phyloP scores from a whole-genome alignment of 2,888 invertebrate species.

The Cheilosia impressa region DNA sequence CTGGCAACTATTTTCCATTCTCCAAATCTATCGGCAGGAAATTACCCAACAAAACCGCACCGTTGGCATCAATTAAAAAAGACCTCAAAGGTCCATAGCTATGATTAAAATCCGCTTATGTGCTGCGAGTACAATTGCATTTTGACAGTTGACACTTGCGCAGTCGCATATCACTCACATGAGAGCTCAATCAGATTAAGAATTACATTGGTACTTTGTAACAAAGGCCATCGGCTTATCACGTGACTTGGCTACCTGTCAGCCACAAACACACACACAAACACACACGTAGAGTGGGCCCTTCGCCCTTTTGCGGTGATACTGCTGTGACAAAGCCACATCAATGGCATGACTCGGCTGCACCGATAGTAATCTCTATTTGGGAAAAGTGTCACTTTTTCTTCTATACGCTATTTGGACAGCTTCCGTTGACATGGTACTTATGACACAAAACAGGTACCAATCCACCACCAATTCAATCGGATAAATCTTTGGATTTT shows the following conservation, averaged over 20 bases:
- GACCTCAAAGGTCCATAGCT: not conserved
- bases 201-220: conserved; percentile 45
- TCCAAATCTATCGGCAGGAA: conserved; percentile 28
- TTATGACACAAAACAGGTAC: conserved; percentile 71
- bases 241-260: conserved; percentile 67
- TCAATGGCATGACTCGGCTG: conserved; percentile 41
- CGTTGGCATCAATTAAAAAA: conserved; percentile 15
- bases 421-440: conserved; percentile 72
- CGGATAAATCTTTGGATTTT: conserved; percentile 43
- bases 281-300: not conserved
- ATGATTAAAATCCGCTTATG: conserved; percentile 41
- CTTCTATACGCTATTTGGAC: conserved; percentile 53
- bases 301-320: not conserved
- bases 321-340: conserved; percentile 15
- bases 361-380: conserved; percentile 62
- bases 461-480: conserved; percentile 58
- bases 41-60: conserved; percentile 30
- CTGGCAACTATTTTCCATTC: not conserved
- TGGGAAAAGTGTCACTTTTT: conserved; percentile 68
- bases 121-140: conserved; percentile 25
- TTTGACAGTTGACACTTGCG: conserved; percentile 58
- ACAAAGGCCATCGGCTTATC: conserved; percentile 65
- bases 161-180: conserved; percentile 48
- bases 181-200: conserved; percentile 57
- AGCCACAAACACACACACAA: conserved; percentile 3